Evolutionary conservation across 2,113 vertebrate species (phyloP), one percentile per base, ranked within the genome.

Genomic region (Petrocephalus microphthalmus): DNA sequence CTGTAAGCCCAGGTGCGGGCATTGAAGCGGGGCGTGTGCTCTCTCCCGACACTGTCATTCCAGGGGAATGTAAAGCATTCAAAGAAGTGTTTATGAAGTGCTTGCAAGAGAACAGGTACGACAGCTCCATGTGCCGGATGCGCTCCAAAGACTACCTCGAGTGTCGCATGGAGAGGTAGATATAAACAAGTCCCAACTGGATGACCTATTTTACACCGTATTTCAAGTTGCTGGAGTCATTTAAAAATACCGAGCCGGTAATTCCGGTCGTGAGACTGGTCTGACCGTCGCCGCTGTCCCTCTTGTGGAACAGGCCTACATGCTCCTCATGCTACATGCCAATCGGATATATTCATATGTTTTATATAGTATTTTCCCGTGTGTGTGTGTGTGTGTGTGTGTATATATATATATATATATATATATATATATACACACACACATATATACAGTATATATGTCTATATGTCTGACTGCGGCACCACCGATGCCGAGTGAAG

Each of bases 41-140:
- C 25, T 64, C 22, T 25, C 19, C 42, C n/a, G 29, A 37, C 17
- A 10, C 45, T 89, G 22, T 90, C 47, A n/a, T 78, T 88, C 1
- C 89, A 98, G 97, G 97, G 54, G 97, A 98, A 92, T 98, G 97
- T 89, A 97, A 95, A 89, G 88, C 71, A 71, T 97, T 98, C 87
- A 97, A 99, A 92, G 97, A 99, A 86, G 95, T 74, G 1, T 99
- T 97, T 89, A 97, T 99, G 98, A 94, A 91, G 89, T 99, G 98
- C 45, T 95, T 99, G 37, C 94, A 90, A 6, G 93, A 90, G 1
- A 97, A 95, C 91, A 90, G 85, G 7, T 98, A 94, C 64, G 97
- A 99, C 91, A 99, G 94, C 90, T 93, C 95, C 17, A 87, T 91
- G 82, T 99, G 98, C 92, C 94, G 98, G 25, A 91, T 93, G 20